Conservation (phyloP, 2,888 invertebrate genomes). For the Agrotis clavis region DNA sequence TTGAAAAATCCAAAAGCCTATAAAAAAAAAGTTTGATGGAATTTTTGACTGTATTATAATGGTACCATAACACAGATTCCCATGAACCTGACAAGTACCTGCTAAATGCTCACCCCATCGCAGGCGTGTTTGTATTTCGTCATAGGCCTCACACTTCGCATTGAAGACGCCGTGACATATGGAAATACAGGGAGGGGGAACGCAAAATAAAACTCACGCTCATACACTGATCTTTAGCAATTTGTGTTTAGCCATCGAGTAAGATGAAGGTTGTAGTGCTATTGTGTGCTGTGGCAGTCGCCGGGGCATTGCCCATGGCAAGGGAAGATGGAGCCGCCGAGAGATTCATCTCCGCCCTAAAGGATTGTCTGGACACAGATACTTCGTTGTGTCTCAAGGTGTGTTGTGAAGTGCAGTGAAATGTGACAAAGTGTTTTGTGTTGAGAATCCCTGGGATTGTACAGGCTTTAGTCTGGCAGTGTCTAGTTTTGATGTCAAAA, state of each 20-base stretch:
- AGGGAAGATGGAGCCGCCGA: constrained; percentile 84
- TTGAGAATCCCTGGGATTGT: constrained; percentile 61
- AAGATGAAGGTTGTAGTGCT: constrained; percentile 86
- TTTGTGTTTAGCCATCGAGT: constrained; percentile 80
- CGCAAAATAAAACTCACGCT: constrained; percentile 86
- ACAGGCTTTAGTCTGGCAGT: constrained; percentile 33
- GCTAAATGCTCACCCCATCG: constrained; percentile 74
- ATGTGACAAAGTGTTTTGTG: constrained; percentile 68
- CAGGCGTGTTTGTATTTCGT: constrained; percentile 78
- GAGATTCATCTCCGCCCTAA: constrained; percentile 87
- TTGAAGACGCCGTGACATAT: constrained; percentile 81
- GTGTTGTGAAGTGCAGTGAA: constrained; percentile 86
- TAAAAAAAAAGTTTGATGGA: constrained; percentile 47
- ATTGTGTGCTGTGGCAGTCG: constrained; percentile 79
- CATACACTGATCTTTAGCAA: constrained; percentile 83
- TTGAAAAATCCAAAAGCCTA: background rate
- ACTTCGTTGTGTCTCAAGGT: constrained; percentile 94
- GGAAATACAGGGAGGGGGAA: constrained; percentile 82
- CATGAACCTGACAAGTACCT: constrained; percentile 76
- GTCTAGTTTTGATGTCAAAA: constrained; percentile 49
- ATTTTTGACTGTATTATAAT: constrained; percentile 64
- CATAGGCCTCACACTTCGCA: constrained; percentile 71
- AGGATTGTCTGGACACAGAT: constrained; percentile 93
- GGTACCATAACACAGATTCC: constrained; percentile 75
- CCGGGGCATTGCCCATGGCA: constrained; percentile 82